These are phyloP conservation scores for Smithornis capensis DNA, from an alignment of 2,113 vertebrate genomes.

Conservation along the genomic window DNA sequence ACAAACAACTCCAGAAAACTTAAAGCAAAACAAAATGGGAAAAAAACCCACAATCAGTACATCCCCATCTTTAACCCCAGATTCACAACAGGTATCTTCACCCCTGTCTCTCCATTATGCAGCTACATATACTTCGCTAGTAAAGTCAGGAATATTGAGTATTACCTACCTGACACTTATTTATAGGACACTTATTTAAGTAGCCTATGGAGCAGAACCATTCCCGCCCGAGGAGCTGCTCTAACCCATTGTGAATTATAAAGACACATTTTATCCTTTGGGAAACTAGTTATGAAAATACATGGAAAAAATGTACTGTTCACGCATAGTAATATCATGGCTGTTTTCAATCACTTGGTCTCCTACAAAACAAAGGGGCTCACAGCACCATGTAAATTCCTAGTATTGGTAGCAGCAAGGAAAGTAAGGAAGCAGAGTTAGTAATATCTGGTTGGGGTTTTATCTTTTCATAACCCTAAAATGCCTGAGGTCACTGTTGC, in stretches of 20 bases:
- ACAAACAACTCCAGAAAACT: neutral
- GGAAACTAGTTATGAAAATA: conserved; percentile 60
- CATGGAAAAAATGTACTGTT: conserved; percentile 52
- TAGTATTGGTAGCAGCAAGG: neutral
- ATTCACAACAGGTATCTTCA: neutral
- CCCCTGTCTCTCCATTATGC: neutral
- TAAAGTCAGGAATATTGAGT: neutral
- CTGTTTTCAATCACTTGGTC: conserved; percentile 58
- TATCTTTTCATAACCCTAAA: conserved; percentile 5
- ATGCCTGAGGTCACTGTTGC: neutral
- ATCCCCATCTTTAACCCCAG: neutral
- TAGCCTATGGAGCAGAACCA: conserved; percentile 41
- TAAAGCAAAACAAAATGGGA: neutral
- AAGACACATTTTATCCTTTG: conserved; percentile 42
- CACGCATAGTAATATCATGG: neutral
- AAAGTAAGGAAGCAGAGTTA: neutral
- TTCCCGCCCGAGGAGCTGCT: neutral
- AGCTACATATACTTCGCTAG: neutral
- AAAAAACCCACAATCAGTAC: neutral
- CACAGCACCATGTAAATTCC: neutral
- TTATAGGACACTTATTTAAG: conserved; percentile 41
- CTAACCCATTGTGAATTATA: conserved; percentile 40
- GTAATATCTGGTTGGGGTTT: neutral
- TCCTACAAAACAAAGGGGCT: conserved; percentile 30
- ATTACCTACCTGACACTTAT: conserved; percentile 20